Percentiles rank a stretch among this genome's conserved stretches.
phyloP scores from a whole-genome alignment of 2,113 vertebrate genomes.

The Patagioenas fasciata region DNA sequence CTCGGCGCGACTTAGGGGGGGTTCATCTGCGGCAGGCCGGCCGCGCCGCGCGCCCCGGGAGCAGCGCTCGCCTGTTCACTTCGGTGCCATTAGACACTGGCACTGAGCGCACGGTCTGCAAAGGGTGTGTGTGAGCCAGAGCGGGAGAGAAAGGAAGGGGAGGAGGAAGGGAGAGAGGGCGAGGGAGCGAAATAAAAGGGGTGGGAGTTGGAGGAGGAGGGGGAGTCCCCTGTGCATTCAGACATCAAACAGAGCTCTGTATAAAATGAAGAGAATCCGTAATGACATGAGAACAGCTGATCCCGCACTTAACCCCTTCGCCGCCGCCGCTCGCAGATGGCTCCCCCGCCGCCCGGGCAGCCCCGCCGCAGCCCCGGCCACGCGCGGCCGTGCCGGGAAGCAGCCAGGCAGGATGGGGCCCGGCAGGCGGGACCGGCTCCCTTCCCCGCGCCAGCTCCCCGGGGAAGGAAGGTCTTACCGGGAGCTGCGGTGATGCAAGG shows the following conservation, averaged over 20 bases:
- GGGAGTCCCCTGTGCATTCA: constrained; percentile 87
- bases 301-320: constrained; percentile 82
- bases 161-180: constrained; percentile 60
- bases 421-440: background rate
- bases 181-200: constrained; percentile 68
- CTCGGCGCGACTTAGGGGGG: constrained; percentile 67
- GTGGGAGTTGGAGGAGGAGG: constrained; percentile 74
- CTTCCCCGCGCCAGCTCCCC: background rate
- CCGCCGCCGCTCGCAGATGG: constrained; percentile 38
- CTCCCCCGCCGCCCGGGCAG: background rate
- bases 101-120: constrained; percentile 77
- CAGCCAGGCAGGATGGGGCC: no score
- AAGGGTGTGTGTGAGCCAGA: constrained; percentile 72
- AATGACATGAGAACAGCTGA: constrained; percentile 82
- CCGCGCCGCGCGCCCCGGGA: constrained; percentile 44
- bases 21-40: constrained; percentile 65
- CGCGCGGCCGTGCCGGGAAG: background rate
- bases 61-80: constrained; percentile 76
- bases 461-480: background rate
- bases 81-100: constrained; percentile 84
- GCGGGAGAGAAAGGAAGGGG: constrained; percentile 74
- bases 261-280: constrained; percentile 81
- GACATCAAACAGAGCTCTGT: constrained; percentile 84
- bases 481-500: constrained; percentile 27
- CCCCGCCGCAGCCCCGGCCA: background rate